Evolutionary conservation across 2,888 invertebrate genomes (phyloP).

Genomic region (Dasysyrphus tricinctus): DNA sequence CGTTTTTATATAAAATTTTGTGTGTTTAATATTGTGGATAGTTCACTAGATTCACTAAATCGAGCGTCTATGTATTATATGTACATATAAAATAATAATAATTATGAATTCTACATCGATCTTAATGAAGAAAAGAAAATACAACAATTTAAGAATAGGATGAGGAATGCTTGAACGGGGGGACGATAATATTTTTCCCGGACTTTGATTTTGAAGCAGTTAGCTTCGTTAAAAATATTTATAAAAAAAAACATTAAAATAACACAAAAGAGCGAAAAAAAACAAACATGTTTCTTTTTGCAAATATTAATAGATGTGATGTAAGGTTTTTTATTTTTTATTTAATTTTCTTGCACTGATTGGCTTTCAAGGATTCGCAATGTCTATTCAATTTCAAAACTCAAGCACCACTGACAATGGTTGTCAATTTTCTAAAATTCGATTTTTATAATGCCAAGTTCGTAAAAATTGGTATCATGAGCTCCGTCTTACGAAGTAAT

Average conservation of each 20-base stretch:
- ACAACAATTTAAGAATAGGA: slow-evolving; percentile 16
- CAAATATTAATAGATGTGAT: slow-evolving; percentile 76
- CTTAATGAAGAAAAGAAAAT: neutral
- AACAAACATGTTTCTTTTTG: slow-evolving; percentile 72
- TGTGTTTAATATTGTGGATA: too few relatives aligned
- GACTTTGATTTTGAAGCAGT: too few relatives aligned
- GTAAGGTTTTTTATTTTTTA: slow-evolving; percentile 61
- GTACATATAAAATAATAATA: slow-evolving; percentile 40
- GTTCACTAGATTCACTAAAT: too few relatives aligned
- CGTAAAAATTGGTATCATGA: too few relatives aligned
- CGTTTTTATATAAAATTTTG: too few relatives aligned
- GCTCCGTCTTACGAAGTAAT: too few relatives aligned
- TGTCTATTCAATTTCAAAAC: too few relatives aligned
- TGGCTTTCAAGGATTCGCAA: neutral
- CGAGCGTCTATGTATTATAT: too few relatives aligned
- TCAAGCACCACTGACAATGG: neutral
- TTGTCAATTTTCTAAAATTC: neutral
- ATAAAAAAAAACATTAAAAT: slow-evolving; percentile 51
- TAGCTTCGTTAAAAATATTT: slow-evolving; percentile 73
- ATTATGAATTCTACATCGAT: slow-evolving; percentile 40
- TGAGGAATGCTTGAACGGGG: neutral
- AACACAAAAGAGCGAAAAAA: slow-evolving; percentile 62
- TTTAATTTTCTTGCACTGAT: slow-evolving; percentile 9
- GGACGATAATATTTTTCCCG: slow-evolving; percentile 21
- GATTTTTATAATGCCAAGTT: too few relatives aligned